Evolutionary conservation across 2,113 vertebrate genomes (phyloP).

Genomic region (Climacteris rufus): DNA sequence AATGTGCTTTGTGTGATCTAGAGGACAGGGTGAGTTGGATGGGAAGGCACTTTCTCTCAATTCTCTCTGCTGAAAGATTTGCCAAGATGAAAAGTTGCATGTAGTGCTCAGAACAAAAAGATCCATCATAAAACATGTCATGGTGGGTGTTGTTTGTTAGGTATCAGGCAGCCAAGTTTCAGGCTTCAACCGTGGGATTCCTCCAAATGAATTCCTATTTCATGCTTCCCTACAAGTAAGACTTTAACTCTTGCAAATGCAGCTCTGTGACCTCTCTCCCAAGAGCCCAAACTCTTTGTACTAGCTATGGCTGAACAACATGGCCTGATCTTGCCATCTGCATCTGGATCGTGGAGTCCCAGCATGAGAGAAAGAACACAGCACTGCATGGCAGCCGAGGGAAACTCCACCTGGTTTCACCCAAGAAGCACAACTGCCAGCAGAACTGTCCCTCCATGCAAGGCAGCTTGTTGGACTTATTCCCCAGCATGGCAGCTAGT

Average conservation of each 20-base stretch:
- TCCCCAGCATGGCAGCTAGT: not conserved
- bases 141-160: not conserved
- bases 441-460: not conserved
- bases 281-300: not conserved
- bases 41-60: not conserved
- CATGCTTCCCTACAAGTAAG: not conserved
- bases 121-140: not conserved
- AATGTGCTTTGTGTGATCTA: not conserved
- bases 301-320: not conserved
- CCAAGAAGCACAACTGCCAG: not conserved
- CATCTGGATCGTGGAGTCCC: not conserved
- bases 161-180: not conserved
- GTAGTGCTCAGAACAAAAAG: not conserved
- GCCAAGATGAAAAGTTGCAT: not conserved
- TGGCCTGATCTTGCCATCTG: not conserved
- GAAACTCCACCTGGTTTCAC: not conserved
- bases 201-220: not conserved
- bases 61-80: not conserved
- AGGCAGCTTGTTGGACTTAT: not conserved
- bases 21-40: conserved; percentile 3
- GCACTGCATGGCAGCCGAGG: not conserved
- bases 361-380: not conserved
- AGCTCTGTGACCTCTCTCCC: not conserved
- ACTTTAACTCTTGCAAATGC: not conserved
- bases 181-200: not conserved